A percentile compares a stretch with the other conserved stretches of the same genome.
Conservation (phyloP, 2,113 vertebrate genomes). For the Corapipo altera region DNA sequence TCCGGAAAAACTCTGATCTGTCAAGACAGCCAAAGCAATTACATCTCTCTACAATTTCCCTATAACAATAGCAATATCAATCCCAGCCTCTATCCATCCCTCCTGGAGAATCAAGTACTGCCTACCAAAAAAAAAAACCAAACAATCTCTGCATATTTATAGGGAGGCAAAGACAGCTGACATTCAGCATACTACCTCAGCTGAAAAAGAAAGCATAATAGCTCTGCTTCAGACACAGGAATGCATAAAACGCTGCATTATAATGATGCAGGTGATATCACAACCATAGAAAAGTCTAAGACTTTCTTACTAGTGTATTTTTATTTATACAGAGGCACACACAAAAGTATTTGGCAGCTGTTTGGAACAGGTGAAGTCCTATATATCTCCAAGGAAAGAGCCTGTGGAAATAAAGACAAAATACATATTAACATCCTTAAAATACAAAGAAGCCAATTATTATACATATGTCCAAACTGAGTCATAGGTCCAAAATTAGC, state of each 20-base stretch:
- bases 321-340: not conserved
- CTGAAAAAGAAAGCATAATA: not conserved
- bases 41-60: not conserved
- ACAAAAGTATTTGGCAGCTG: constrained; percentile 25
- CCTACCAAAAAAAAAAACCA: not conserved
- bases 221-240: not conserved
- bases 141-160: not conserved
- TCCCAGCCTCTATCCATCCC: not conserved
- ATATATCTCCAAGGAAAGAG: not conserved
- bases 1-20: not conserved
- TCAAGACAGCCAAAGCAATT: not conserved
- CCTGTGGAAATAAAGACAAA: not conserved
- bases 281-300: not conserved
- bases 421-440: not conserved
- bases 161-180: not conserved
- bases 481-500: not conserved
- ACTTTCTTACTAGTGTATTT: not conserved
- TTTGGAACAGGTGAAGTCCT: constrained; percentile 39
- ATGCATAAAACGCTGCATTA: not conserved
- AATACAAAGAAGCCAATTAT: constrained; percentile 10
- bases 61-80: not conserved
- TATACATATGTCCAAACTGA: not conserved
- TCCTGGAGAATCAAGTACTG: not conserved
- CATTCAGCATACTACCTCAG: not conserved
- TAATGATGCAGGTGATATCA: not conserved